A percentile compares a stretch with the other conserved stretches of the same genome.
phyloP scores from a whole-genome alignment of 1,140 invertebrate genomes.

The Pseudomyrmex flavicornis region DNA sequence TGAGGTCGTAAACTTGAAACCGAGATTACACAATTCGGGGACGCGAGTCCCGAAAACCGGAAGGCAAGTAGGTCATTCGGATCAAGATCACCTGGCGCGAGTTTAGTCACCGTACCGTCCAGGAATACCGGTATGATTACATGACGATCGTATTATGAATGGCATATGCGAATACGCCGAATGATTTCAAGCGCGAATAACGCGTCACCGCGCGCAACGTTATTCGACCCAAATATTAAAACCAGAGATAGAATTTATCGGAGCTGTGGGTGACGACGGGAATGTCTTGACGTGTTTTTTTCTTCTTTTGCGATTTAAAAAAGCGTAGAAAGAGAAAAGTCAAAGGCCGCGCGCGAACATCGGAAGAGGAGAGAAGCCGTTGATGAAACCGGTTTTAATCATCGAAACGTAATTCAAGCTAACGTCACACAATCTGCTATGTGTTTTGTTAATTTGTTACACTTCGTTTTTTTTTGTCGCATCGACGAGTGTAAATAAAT shows the following conservation, averaged over 20 bases:
- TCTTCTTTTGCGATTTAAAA: no score
- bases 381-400: slow-evolving; percentile 54
- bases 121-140: slow-evolving; percentile 27
- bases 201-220: neutral
- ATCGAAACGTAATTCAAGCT: slow-evolving; percentile 62
- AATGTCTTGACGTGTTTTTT: no score
- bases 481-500: no score
- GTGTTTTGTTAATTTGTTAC: slow-evolving; percentile 49
- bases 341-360: neutral
- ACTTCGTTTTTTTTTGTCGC: no score
- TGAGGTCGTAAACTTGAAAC: slow-evolving; percentile 13
- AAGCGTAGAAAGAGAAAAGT: slow-evolving; percentile 41
- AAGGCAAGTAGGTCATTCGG: slow-evolving; percentile 67
- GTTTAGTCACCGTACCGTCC: slow-evolving; percentile 61
- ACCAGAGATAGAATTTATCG: slow-evolving; percentile 73
- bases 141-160: slow-evolving; percentile 33
- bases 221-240: slow-evolving; percentile 72
- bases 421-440: slow-evolving; percentile 51
- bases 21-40: slow-evolving; percentile 53
- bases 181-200: neutral
- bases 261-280: slow-evolving; percentile 7
- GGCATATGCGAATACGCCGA: slow-evolving; percentile 22
- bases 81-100: slow-evolving; percentile 54
- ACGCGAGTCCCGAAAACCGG: slow-evolving; percentile 44
- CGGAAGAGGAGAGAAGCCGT: slow-evolving; percentile 38